Base-by-base conservation (phyloP, 2,888 invertebrate genomes). In the Drosophila histrio region DNA sequence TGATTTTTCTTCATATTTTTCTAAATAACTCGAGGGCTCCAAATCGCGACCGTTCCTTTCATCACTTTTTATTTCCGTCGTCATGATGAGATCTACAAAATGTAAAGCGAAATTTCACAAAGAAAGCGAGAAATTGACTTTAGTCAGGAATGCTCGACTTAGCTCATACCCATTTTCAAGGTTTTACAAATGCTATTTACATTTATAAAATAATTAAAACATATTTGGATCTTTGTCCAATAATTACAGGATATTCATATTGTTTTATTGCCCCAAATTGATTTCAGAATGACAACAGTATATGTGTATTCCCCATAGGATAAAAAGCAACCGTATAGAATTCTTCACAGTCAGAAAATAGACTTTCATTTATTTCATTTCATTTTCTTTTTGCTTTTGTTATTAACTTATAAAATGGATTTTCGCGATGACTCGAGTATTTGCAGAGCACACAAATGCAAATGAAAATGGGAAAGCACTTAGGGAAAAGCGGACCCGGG, bases 391-490 rank as follows among this genome's bases (percentile, higher is more conserved):
- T 39, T 50, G 26, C 34, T 57, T 44, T 34, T 30, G 39, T 73
- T 54, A 54, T 50, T 7, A 36, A 57, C 53, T 50, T 54, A 17
- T 49, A 41, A 54, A 80, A 83, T 72, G 72, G 73, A 80, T 76
- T 70, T 81, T 75, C 71, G 59, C 71, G 57, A 60, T 56, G 60
- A 63, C 53, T 58, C 50, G 64, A 61, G 54, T 59, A 62, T 76
- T 75, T 66, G 69, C 53, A 34, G 46, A 52, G 26, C 50, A 43
- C 36, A 54, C 32, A 62, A 78, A 75, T 79, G 80, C 74, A 87
- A 77, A 84, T 84, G 65, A 49, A 77, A 77, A 69, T 52, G 66
- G 46, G 34, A 77, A 66, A 76, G 63, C 76, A 67, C 79, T 79
- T 61, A 56, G 63, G 13, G 41, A 28, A 24, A 36, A n/a, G 32